Percentiles rank a stretch among this genome's conserved stretches.
These are phyloP conservation scores for Amyelois transitella DNA, from an alignment of 1,140 invertebrate species.

Conservation along the genomic window DNA sequence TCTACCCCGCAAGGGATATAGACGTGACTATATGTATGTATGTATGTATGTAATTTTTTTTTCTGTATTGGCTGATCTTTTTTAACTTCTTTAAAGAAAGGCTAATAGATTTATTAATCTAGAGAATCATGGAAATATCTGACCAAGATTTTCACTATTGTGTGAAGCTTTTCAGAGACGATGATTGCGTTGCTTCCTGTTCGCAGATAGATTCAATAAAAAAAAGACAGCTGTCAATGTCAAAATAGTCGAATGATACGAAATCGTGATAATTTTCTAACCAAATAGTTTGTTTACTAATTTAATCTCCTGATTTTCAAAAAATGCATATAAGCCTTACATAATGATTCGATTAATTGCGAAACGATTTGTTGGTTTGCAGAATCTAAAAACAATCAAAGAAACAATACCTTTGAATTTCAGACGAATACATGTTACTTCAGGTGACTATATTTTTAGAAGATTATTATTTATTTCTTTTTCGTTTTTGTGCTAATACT, in stretches of 20 bases:
- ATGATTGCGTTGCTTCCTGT: background rate
- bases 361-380: conserved; percentile 8
- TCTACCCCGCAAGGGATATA: too few relatives aligned
- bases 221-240: conserved; percentile 1
- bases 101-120: too few relatives aligned
- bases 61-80: too few relatives aligned
- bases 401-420: conserved; percentile 10
- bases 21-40: too few relatives aligned
- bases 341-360: conserved; percentile 24
- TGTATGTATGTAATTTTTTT: too few relatives aligned
- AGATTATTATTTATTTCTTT: conserved; percentile 8
- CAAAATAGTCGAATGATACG: background rate
- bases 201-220: background rate
- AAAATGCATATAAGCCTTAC: conserved; percentile 9
- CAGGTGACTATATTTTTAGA: conserved; percentile 26
- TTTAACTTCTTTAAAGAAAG: too few relatives aligned
- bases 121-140: too few relatives aligned
- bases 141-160: too few relatives aligned
- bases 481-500: conserved; percentile 12
- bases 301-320: background rate
- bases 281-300: conserved; percentile 16
- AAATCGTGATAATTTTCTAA: conserved; percentile 13
- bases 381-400: conserved; percentile 7
- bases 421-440: conserved; percentile 31
- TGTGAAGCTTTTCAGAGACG: too few relatives aligned